Conservation (phyloP, 2,113 vertebrate genomes). For the Nothoprocta pentlandii region DNA sequence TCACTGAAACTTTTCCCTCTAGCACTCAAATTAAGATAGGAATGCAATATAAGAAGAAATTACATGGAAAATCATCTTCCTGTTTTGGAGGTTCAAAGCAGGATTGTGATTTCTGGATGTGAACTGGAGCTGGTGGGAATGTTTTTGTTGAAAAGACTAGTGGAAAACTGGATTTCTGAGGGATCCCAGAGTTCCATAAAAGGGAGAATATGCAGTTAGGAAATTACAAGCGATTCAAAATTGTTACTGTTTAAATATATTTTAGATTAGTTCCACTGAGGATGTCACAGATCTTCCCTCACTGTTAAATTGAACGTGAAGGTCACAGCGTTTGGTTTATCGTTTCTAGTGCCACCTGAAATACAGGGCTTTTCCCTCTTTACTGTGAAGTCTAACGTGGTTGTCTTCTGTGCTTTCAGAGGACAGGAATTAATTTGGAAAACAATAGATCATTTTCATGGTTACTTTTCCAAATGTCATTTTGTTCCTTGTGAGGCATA, state of each 20-base stretch:
- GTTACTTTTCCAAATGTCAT: background rate
- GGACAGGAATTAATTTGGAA: background rate
- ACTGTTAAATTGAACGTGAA: background rate
- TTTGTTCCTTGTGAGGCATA: background rate
- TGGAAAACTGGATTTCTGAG: background rate
- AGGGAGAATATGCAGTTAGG: background rate
- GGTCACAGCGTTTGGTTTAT: background rate
- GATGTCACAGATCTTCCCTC: background rate
- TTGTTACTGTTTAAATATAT: background rate
- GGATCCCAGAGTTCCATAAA: background rate
- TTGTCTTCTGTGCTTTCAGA: background rate
- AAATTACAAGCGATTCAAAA: background rate
- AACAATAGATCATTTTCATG: background rate
- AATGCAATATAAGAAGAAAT: slow-evolving; percentile 30
- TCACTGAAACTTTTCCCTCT: background rate
- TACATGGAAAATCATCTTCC: background rate
- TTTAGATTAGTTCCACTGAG: background rate
- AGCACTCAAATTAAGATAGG: background rate
- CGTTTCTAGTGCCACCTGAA: background rate
- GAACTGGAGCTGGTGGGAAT: background rate
- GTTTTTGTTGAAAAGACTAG: background rate
- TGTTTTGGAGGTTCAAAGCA: background rate
- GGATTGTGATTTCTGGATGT: background rate
- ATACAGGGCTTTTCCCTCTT: background rate
- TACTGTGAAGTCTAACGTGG: background rate